Percentiles rank a stretch among this genome's conserved stretches.
These are phyloP conservation scores for Chelonoidis abingdonii DNA, from an alignment of 2,113 vertebrate genomes.

Conservation along the genomic window DNA sequence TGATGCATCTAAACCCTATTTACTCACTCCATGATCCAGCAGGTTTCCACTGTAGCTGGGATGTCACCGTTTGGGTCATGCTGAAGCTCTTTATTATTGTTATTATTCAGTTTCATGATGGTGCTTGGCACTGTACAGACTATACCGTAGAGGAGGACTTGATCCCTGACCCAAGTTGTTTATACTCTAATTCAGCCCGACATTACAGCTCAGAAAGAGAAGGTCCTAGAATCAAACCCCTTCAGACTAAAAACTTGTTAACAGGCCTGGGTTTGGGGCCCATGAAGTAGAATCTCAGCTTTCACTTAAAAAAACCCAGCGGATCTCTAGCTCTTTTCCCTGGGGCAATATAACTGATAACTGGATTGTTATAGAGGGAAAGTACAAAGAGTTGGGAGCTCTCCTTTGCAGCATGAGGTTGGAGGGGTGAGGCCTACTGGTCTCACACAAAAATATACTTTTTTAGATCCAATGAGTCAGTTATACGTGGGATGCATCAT, in stretches of 20 bases:
- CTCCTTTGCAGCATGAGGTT: neutral
- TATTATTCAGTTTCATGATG: neutral
- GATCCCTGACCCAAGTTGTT: neutral
- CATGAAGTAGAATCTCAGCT: neutral
- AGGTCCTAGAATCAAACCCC: neutral
- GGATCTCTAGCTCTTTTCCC: neutral
- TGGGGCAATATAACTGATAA: rapidly evolving
- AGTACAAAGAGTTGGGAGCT: neutral
- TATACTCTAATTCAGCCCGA: neutral
- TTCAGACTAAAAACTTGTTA: neutral
- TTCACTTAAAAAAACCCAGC: neutral
- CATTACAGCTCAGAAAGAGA: neutral
- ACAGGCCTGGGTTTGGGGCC: neutral
- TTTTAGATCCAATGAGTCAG: constrained; percentile 26
- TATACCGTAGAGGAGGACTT: neutral
- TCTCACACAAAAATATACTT: rapidly evolving
- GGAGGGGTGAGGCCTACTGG: neutral
- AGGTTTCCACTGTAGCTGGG: neutral
- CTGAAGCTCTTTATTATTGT: neutral
- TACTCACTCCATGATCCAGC: neutral
- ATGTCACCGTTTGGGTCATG: neutral
- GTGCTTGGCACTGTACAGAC: neutral
- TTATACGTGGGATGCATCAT: rapidly evolving
- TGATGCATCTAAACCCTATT: neutral
- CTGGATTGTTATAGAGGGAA: neutral